These are phyloP conservation scores for Lepidurus apus DNA, from an alignment of 1,140 invertebrate genomes.

Conservation along the genomic window DNA sequence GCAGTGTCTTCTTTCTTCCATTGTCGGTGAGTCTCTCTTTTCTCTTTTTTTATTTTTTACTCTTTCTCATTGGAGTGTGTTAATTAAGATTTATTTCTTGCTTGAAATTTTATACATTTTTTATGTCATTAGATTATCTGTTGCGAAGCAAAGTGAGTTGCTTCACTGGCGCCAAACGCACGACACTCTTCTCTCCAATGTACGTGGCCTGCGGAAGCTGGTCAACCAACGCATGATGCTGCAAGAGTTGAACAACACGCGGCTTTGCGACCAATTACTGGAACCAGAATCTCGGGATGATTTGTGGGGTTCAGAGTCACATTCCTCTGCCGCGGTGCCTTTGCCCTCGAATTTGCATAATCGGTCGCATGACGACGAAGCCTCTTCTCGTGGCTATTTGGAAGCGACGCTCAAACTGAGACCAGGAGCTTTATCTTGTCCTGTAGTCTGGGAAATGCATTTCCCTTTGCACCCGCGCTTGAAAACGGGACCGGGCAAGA, in stretches of 20 bases:
- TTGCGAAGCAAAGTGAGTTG: conserved; percentile 39
- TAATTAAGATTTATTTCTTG: too few relatives aligned
- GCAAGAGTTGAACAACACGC: conserved; percentile 62
- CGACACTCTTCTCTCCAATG: conserved; percentile 50
- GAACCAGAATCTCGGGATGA: conserved; percentile 62
- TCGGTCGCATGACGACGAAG: conserved; percentile 12
- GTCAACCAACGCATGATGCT: conserved; percentile 70
- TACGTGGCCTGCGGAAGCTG: conserved; percentile 57
- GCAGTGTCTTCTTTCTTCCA: conserved; percentile 66
- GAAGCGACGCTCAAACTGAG: conserved; percentile 51
- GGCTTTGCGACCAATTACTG: conserved; percentile 62
- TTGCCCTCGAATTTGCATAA: conserved; percentile 29
- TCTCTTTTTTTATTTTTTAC: background rate
- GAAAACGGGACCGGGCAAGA: conserved; percentile 44
- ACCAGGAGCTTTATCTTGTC: conserved; percentile 66
- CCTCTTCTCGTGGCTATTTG: conserved; percentile 42
- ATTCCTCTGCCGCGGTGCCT: conserved; percentile 26
- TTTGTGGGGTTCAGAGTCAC: conserved; percentile 45
- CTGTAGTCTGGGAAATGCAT: conserved; percentile 63
- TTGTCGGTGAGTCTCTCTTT: conserved; percentile 44
- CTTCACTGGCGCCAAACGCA: conserved; percentile 51
- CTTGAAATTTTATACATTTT: background rate
- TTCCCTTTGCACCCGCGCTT: conserved; percentile 67
- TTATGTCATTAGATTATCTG: background rate
- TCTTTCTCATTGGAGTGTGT: background rate